These are phyloP conservation scores for Drepanosiphum platanoidis DNA, from an alignment of 2,888 invertebrate genomes.

Conservation along the genomic window DNA sequence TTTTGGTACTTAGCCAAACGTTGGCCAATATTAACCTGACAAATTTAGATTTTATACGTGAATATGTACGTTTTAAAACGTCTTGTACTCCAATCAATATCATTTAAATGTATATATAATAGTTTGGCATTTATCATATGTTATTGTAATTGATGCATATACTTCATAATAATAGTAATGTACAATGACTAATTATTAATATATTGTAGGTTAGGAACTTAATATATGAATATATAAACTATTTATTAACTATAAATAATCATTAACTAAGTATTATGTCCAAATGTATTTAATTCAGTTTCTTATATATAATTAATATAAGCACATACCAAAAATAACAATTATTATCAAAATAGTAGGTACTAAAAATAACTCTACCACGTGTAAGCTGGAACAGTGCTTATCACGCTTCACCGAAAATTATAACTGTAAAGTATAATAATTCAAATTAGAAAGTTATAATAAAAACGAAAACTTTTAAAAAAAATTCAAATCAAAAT, in stretches of 20 bases:
- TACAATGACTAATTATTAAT: neutral
- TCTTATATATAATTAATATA: no score
- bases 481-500: no score
- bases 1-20: conserved; percentile 49
- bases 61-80: conserved; percentile 55
- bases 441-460: no score
- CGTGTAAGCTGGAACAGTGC: no score
- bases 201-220: neutral
- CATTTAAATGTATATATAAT: conserved; percentile 22
- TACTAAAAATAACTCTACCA: no score
- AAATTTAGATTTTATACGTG: conserved; percentile 61
- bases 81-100: conserved; percentile 49
- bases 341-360: no score
- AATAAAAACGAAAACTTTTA: no score
- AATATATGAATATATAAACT: neutral
- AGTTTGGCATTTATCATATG: conserved; percentile 1
- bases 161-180: neutral
- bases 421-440: no score
- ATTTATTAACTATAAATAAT: neutral
- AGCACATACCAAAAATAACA: no score
- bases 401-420: no score
- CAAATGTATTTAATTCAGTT: no score
- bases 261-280: no score
- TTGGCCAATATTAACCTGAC: conserved; percentile 60
- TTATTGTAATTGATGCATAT: neutral